phyloP scores from a whole-genome alignment of 1,140 invertebrate species.

The Zophobas morio region DNA sequence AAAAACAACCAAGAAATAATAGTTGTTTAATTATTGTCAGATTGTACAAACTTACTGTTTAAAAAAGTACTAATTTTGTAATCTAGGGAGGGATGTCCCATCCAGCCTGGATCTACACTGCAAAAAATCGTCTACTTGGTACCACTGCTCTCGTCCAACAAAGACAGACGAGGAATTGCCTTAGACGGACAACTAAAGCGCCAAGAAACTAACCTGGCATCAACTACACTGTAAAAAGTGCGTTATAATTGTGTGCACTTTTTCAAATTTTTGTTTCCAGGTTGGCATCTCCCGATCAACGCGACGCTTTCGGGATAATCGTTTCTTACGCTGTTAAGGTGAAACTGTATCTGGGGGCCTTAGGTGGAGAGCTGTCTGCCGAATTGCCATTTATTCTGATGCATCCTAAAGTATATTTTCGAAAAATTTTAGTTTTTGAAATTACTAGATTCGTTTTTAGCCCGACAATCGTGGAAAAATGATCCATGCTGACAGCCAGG shows the following conservation, averaged over 20 bases:
- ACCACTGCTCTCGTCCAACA: constrained; percentile 85
- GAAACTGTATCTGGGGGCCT: constrained; percentile 93
- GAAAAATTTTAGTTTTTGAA: background rate
- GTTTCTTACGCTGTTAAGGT: constrained; percentile 95
- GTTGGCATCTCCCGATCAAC: constrained; percentile 83
- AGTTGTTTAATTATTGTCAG: no score
- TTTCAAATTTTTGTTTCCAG: constrained; percentile 68
- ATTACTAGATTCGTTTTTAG: constrained; percentile 69
- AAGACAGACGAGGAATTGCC: constrained; percentile 93
- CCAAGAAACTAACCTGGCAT: constrained; percentile 93
- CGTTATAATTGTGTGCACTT: background rate
- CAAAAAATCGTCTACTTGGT: constrained; percentile 93
- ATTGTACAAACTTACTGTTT: no score
- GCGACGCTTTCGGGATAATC: constrained; percentile 91
- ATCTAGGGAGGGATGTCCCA: constrained; percentile 91
- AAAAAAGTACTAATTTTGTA: no score
- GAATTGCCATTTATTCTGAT: constrained; percentile 98
- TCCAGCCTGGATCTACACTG: constrained; percentile 92
- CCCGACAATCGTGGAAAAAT: constrained; percentile 71
- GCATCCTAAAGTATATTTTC: constrained; percentile 86
- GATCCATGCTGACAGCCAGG: constrained; percentile 75
- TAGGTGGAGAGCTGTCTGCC: constrained; percentile 94
- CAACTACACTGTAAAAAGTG: constrained; percentile 89
- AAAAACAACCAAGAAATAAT: no score
- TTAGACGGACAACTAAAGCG: constrained; percentile 95